Evolutionary conservation across 2,113 vertebrate species (phyloP).

Genomic region (Apistogramma diplotaenia): DNA sequence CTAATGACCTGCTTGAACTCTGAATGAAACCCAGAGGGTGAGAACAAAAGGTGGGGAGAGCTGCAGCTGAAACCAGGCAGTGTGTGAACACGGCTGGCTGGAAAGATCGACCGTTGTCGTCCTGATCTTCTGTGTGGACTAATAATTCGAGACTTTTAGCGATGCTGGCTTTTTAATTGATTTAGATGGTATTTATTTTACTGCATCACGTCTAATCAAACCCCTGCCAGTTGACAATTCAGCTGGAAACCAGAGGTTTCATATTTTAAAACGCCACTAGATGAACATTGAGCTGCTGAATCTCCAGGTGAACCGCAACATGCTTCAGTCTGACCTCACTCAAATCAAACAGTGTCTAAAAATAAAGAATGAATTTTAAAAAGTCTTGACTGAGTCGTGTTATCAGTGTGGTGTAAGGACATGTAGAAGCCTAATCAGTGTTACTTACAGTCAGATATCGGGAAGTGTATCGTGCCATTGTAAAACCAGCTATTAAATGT

Average conservation of each 20-base stretch:
- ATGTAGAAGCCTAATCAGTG: too few relatives aligned
- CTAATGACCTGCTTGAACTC: conserved; percentile 70
- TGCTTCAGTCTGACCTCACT: accelerated
- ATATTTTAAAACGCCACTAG: not conserved
- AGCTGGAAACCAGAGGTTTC: not conserved
- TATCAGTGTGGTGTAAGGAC: too few relatives aligned
- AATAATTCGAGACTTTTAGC: not conserved
- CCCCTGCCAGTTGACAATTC: not conserved
- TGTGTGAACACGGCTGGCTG: not conserved
- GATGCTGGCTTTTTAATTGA: not conserved
- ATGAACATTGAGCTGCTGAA: not conserved
- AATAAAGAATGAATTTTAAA: too few relatives aligned
- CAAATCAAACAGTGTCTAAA: too few relatives aligned
- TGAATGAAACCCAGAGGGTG: conserved; percentile 51
- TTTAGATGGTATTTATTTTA: not conserved
- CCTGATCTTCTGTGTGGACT: not conserved
- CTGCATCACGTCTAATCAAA: not conserved
- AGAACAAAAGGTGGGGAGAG: conserved; percentile 32
- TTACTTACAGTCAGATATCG: not conserved
- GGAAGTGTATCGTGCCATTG: not conserved
- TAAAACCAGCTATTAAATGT: not conserved
- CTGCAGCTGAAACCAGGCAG: not conserved
- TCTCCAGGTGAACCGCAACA: not conserved
- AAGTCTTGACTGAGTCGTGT: too few relatives aligned
- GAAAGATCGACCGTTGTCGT: not conserved